These are phyloP conservation scores for Gymnopithys bicolor DNA, from an alignment of 2,797 vertebrate genomes.

Conservation along the genomic window DNA sequence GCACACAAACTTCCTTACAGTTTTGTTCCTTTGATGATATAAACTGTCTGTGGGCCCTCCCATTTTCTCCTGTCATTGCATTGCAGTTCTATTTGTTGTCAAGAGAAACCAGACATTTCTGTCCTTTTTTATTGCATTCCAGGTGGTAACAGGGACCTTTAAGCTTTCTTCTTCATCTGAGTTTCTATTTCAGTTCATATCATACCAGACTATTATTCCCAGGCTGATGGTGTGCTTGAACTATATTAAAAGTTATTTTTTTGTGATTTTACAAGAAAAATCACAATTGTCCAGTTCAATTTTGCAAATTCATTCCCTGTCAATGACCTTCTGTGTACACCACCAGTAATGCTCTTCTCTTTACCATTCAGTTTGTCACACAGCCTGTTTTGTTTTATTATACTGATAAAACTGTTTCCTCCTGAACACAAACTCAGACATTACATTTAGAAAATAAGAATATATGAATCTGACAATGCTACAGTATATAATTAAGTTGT, in stretches of 20 bases:
- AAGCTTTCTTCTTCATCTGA: slow-evolving; percentile 12
- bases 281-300: slow-evolving; percentile 6
- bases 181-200: slow-evolving; percentile 36
- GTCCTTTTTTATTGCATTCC: not conserved
- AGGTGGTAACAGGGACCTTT: slow-evolving; percentile 7
- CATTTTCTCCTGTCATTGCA: not conserved
- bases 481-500: not conserved
- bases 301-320: not conserved
- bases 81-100: slow-evolving; percentile 21
- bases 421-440: not conserved
- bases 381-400: not conserved
- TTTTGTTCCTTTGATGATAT: not conserved
- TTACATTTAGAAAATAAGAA: not conserved
- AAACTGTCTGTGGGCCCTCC: not conserved
- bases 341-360: not conserved
- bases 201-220: not conserved
- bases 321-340: slow-evolving; percentile 7
- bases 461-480: not conserved
- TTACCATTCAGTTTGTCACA: not conserved
- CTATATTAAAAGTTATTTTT: slow-evolving; percentile 18
- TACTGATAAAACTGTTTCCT: not conserved
- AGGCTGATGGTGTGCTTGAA: not conserved
- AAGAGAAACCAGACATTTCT: not conserved
- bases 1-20: not conserved
- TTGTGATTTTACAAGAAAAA: slow-evolving; percentile 17